Evolutionary conservation across 1,140 invertebrate genomes (phyloP), one percentile per base, ranked within the genome.

Genomic region (Melanaphis sacchari): DNA sequence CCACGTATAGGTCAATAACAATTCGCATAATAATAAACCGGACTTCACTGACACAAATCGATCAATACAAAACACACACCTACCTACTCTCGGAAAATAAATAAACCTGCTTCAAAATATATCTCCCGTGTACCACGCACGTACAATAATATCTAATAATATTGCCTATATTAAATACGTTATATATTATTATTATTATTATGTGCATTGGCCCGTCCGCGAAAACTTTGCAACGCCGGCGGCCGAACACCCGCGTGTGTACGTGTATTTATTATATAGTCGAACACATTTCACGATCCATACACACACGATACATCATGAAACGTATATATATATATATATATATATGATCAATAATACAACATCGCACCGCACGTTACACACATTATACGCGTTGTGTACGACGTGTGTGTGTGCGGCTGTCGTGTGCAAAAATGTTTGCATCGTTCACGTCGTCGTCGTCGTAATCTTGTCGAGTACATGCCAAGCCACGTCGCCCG

Each of bases 401-500:
- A 24, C 22, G 24, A 38, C 6, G 59, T n/a, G 52, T 6, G 52
- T 4, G 46, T 52, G 59, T 46, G 43, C 21, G 40, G 40, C 84
- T 43, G 85, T 40, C n/a, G 46, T 38, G 49, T 59, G 89, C 89
- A 31, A 89, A 89, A 89, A 89, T 36, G 88, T 89, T 90, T n/a
- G 49, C 40, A 2, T 6, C 26, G 26, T 21, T 24, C 41, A 49
- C 85, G 85, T 36, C 46, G 22, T 38, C 43, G 85, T 52, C 31
- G 52, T 7, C 36, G n/a, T 93, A 93, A 93, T 93, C 91, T 93
- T 26, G 46, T 93, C 91, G 91, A 93, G 81, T 85, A 40, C 91
- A 93, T 93, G 91, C 91, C 91, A 24, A 54, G 85, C 91, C 91
- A 93, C 91, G 91, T 85, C 81, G 91, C 54, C 76, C 38, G 76